Conservation (phyloP, 92 coral and sea anemone genomes). For the Virgularia gustaviana region DNA sequence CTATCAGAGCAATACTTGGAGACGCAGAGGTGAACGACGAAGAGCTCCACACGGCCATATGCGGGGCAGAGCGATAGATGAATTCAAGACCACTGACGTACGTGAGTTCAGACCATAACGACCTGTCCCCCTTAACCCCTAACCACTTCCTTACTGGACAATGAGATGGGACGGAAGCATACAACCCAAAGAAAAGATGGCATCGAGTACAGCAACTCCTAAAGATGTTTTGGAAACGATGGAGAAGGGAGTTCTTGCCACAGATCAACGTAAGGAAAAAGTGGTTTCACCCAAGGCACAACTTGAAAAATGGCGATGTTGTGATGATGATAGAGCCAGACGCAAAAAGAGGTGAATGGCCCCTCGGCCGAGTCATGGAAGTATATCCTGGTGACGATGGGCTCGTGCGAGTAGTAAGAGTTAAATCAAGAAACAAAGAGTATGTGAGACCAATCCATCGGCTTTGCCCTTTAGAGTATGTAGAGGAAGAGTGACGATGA, state of each 20-base stretch:
- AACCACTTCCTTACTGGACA: neutral
- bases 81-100: neutral
- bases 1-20: neutral
- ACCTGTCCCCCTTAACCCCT: neutral
- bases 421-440: slow-evolving; percentile 25
- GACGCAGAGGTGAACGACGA: neutral
- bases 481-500: neutral
- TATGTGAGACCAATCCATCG: slow-evolving; percentile 46
- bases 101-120: neutral
- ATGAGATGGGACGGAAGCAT: slow-evolving; percentile 11
- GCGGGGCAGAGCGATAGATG: neutral
- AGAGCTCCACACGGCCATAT: neutral
- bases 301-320: slow-evolving; percentile 51
- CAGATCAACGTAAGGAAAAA: neutral
- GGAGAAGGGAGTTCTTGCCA: neutral
- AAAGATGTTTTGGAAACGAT: slow-evolving; percentile 42
- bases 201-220: slow-evolving; percentile 53
- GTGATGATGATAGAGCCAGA: slow-evolving; percentile 45
- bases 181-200: slow-evolving; percentile 53
- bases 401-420: slow-evolving; percentile 40
- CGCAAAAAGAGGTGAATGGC: slow-evolving; percentile 53
- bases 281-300: slow-evolving; percentile 48
- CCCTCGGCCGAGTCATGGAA: slow-evolving; percentile 49
- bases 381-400: slow-evolving; percentile 49
- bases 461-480: slow-evolving; percentile 50